Evolutionary conservation across 2,113 vertebrate species (phyloP).

Genomic region (Thinocorus orbignyianus): DNA sequence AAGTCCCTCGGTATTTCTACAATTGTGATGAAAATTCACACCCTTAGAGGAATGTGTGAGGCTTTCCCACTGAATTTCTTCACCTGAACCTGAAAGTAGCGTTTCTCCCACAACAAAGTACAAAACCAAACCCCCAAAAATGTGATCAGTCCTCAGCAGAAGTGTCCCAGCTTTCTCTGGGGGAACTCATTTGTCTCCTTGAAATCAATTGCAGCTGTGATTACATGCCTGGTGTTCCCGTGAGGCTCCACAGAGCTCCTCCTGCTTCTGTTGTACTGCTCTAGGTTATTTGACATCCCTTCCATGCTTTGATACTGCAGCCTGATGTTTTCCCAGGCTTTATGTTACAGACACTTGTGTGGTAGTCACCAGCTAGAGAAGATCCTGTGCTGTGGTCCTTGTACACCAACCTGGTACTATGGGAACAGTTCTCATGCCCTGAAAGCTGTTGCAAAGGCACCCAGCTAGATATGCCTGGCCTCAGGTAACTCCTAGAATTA

Average conservation of each 20-base stretch:
- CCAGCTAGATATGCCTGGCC: background rate
- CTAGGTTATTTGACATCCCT: background rate
- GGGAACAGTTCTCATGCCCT: background rate
- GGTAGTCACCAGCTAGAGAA: background rate
- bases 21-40: background rate
- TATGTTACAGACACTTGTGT: accelerated
- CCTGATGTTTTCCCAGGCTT: background rate
- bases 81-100: background rate
- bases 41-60: background rate
- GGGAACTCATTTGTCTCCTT: background rate
- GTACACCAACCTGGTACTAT: no score
- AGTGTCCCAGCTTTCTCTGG: background rate
- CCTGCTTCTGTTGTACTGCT: background rate
- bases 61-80: background rate
- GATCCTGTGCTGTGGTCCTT: background rate
- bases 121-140: background rate
- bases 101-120: background rate
- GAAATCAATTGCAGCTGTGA: background rate
- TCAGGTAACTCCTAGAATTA: background rate
- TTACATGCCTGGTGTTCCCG: background rate
- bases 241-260: background rate
- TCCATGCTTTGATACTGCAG: accelerated
- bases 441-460: background rate
- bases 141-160: background rate
- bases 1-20: background rate